Conservation (phyloP, 1,140 invertebrate species). For the Atta cephalotes region DNA sequence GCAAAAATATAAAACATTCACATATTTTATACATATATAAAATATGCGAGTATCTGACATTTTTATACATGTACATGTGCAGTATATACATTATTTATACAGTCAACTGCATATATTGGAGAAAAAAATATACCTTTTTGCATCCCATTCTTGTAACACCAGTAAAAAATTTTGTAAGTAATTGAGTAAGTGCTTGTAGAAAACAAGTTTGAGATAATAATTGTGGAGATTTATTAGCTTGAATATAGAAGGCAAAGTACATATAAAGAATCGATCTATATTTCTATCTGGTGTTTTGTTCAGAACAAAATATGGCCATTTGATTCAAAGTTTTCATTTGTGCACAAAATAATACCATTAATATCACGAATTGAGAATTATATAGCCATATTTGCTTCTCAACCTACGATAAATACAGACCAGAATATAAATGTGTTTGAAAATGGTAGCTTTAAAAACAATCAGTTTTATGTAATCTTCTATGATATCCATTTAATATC, state of each 20-base stretch:
- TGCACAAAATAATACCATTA: constrained; percentile 1
- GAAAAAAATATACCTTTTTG: neutral
- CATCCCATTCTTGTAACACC: neutral
- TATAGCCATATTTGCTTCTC: neutral
- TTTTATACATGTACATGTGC: neutral
- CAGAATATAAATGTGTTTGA: neutral
- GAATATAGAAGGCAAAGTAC: neutral
- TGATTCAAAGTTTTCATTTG: constrained; percentile 20
- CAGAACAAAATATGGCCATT: neutral
- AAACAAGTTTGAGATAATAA: neutral
- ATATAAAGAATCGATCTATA: constrained; percentile 7
- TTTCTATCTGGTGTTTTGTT: constrained; percentile 1
- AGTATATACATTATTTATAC: constrained; percentile 31
- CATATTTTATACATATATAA: constrained; percentile 21
- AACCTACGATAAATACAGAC: constrained; percentile 18
- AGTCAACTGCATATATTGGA: constrained; percentile 10
- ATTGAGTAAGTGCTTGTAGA: constrained; percentile 5
- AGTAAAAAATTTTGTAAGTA: constrained; percentile 11
- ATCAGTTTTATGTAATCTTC: constrained; percentile 17
- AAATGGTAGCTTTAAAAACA: neutral
- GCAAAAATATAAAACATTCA: constrained; percentile 7
- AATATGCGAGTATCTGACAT: too few relatives aligned
- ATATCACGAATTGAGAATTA: neutral
- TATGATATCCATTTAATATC: neutral
- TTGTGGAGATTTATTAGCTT: neutral